phyloP scores from a whole-genome alignment of 2,113 vertebrate genomes.

The Psammodynastes pulverulentus region DNA sequence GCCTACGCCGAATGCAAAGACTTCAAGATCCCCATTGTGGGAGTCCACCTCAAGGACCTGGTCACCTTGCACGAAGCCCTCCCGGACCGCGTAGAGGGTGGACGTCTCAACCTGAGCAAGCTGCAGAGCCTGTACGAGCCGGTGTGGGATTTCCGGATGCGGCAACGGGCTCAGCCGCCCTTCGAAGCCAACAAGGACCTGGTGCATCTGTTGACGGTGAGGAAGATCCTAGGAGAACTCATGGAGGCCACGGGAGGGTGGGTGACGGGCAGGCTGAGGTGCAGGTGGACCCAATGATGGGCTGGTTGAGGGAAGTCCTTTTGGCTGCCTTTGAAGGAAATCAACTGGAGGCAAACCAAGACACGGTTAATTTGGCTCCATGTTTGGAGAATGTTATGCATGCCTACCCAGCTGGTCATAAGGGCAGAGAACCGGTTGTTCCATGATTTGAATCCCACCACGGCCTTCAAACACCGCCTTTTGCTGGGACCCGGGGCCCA shows the following conservation, averaged over 20 bases:
- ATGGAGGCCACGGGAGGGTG: background rate
- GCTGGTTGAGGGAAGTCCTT: background rate
- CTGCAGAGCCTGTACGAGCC: constrained; percentile 85
- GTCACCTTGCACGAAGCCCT: constrained; percentile 84
- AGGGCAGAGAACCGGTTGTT: no score
- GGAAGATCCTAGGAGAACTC: background rate
- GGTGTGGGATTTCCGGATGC: constrained; percentile 78
- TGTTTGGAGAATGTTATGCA: background rate
- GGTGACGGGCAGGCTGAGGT: background rate
- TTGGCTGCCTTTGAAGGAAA: background rate
- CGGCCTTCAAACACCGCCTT: background rate
- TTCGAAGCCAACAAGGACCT: constrained; percentile 86
- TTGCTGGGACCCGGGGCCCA: background rate
- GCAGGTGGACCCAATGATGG: background rate
- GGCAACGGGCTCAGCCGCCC: constrained; percentile 75
- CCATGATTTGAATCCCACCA: no score
- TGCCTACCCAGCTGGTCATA: no score
- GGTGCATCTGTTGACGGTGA: constrained; percentile 85
- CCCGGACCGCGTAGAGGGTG: constrained; percentile 78
- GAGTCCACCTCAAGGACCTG: constrained; percentile 90
- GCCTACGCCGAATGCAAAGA: constrained; percentile 76
- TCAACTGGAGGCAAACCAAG: background rate
- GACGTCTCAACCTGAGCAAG: constrained; percentile 85
- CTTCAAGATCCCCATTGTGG: constrained; percentile 87
- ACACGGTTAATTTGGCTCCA: background rate